Evolutionary conservation across 2,797 vertebrate species (phyloP).

Genomic region (Lutjanus campechanus): DNA sequence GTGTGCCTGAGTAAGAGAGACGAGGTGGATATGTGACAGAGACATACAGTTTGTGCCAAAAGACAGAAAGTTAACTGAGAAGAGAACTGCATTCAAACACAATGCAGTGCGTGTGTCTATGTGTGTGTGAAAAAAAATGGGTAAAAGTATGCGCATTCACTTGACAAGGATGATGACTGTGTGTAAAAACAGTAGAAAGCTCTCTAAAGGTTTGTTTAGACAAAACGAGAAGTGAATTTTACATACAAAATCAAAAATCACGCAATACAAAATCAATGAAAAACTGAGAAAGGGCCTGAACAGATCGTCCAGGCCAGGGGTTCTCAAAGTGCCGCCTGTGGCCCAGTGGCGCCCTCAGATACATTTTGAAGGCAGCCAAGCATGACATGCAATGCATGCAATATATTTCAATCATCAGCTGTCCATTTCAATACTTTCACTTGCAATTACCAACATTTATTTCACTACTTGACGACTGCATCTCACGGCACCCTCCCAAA

Average conservation of each 20-base stretch:
- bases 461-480: too few species aligned
- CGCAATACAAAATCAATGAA: background rate
- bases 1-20: background rate
- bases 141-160: background rate
- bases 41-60: background rate
- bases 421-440: too few species aligned
- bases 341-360: too few species aligned
- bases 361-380: too few species aligned
- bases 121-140: background rate
- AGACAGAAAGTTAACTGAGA: conserved; percentile 5
- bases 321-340: too few species aligned
- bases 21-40: background rate
- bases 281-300: background rate
- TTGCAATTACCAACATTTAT: too few species aligned
- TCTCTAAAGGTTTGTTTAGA: conserved; percentile 1
- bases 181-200: background rate
- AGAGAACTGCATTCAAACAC: background rate
- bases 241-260: background rate
- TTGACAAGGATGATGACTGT: background rate
- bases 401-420: too few species aligned
- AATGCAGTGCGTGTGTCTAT: background rate
- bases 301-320: background rate
- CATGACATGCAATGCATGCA: too few species aligned
- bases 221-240: background rate
- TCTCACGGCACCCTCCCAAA: too few species aligned